These are phyloP conservation scores for Rhingia rostrata DNA, from an alignment of 2,888 invertebrate species.

Conservation along the genomic window DNA sequence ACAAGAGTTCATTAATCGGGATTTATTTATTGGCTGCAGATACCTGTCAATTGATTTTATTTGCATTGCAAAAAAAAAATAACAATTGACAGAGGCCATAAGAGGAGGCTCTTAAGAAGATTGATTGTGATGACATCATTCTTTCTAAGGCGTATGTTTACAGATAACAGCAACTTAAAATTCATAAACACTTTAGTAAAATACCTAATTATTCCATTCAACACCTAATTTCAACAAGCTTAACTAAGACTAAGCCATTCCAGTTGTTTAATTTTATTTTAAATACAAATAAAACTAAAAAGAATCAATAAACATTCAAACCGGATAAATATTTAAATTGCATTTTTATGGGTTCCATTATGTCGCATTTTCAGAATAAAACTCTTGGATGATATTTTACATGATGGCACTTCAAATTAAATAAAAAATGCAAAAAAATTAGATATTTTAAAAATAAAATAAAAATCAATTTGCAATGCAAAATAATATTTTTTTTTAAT, in stretches of 20 bases:
- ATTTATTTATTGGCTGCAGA: too few relatives aligned
- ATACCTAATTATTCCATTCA: neutral
- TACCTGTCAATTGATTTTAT: too few relatives aligned
- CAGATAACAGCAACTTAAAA: too few relatives aligned
- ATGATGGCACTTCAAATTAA: slow-evolving; percentile 29
- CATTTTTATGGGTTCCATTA: slow-evolving; percentile 13
- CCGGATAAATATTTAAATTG: slow-evolving; percentile 27
- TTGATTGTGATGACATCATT: too few relatives aligned
- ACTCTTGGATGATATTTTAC: slow-evolving; percentile 38
- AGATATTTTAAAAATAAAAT: neutral
- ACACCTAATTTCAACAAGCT: neutral
- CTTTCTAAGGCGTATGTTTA: too few relatives aligned
- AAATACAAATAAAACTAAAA: neutral
- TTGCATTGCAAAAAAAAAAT: too few relatives aligned
- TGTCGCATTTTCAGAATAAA: slow-evolving; percentile 11
- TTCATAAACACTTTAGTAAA: too few relatives aligned
- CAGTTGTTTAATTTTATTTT: neutral
- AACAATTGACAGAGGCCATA: too few relatives aligned
- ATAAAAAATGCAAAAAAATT: slow-evolving; percentile 20
- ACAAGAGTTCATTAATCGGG: too few relatives aligned
- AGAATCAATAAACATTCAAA: neutral
- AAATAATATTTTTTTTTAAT: slow-evolving; percentile 23
- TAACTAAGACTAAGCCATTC: neutral
- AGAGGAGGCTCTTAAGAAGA: too few relatives aligned
- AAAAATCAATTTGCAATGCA: slow-evolving; percentile 33